Conservation (phyloP, 2,888 invertebrate genomes). For the Machimus atricapillus region DNA sequence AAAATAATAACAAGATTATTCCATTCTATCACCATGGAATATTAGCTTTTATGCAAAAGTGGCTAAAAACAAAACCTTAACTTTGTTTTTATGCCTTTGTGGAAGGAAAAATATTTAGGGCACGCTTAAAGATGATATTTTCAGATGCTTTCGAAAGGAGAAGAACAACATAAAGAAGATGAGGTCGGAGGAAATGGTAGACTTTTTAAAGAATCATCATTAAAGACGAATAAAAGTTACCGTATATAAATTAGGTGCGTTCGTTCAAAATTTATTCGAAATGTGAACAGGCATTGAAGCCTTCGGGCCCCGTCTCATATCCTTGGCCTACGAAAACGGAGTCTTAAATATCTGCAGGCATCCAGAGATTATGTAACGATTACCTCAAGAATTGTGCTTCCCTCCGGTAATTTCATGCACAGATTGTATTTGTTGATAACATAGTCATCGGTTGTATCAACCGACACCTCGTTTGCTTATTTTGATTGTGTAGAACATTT, state of each 20-base stretch:
- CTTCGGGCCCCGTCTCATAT: no score
- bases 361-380: neutral
- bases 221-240: neutral
- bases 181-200: neutral
- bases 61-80: neutral
- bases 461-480: no score
- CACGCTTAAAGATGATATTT: neutral
- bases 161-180: neutral
- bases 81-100: neutral
- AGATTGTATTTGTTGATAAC: neutral
- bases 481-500: no score
- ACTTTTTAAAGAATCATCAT: neutral
- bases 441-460: neutral
- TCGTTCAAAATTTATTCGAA: neutral
- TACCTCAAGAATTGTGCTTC: neutral
- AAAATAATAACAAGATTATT: neutral
- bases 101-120: neutral
- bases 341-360: neutral
- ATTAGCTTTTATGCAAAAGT: neutral
- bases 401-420: neutral
- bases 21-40: neutral
- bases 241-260: neutral
- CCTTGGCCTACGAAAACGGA: no score
- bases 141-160: neutral
- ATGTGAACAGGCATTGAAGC: neutral